Base-by-base conservation (phyloP, 2,797 vertebrate species). In the Dryobates pubescens region DNA sequence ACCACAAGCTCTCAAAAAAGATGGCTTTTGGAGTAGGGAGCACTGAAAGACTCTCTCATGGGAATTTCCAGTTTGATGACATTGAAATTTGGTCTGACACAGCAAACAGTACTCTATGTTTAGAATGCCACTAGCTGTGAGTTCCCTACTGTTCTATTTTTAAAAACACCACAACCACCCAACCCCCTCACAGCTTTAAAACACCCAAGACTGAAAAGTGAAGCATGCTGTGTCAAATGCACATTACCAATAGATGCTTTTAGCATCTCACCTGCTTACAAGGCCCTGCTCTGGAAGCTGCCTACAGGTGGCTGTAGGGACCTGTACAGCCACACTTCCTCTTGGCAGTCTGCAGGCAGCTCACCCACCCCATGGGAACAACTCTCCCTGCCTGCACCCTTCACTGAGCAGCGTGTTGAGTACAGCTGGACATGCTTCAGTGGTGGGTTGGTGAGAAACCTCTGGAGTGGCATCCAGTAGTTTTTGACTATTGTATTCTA, bases 111-210 rank as follows among this genome's bases (percentile, higher is more conserved):
- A 71, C 9, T 6, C 29, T 5, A 7, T 71, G 54, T 79, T 63
- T 73, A 6, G 43, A 63, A 53, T 49, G 27, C 8, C 27, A 47
- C 41, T 73, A 18, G 17, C 10, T 1, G 1, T 29, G 51, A 63
- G 7, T 64, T 77, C 26, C 17, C 12, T 30, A 20, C 16, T 30
- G 17, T 57, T 53, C 6, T 32, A 22, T 45, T 49, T 27, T 54
- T 26, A 62, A 7, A 34, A 34, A 19, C 5, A 38, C 17, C 3
- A 1, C 65, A 63, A 32, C 22, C 1, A 0, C 3, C 0, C 2
- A 36, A 58, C 29, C 30, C 2, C 24, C 24, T 3, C 15, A 7
- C 26, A 15, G 2, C 34, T 70, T 73, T 69, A 32, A 78, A 86
- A 70, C 30, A 57, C 10, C 2, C 41, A 8, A 13, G 15, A 26